A percentile compares a stretch with the other conserved stretches of the same genome.
These are phyloP conservation scores for Drosophila tsacasi DNA, from an alignment of 1,140 invertebrate genomes.

Conservation along the genomic window DNA sequence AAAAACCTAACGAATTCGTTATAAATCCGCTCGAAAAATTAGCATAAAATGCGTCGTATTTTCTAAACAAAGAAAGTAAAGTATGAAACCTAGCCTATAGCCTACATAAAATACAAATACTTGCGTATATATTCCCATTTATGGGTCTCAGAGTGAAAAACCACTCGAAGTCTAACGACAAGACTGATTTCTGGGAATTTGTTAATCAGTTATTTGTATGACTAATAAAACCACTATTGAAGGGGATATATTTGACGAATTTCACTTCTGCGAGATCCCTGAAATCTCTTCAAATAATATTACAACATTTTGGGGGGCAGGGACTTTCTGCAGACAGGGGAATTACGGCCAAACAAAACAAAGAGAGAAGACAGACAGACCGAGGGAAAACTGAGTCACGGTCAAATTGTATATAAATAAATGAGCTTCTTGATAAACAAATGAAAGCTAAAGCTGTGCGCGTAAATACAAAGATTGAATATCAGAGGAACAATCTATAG, in stretches of 20 bases:
- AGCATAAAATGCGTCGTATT: slow-evolving; percentile 16
- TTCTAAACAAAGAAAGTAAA: not conserved
- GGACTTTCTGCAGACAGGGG: not conserved
- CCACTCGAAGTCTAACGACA: not conserved
- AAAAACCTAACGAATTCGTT: not conserved
- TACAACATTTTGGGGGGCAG: slow-evolving; percentile 15
- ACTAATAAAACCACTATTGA: not conserved
- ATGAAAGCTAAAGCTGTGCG: slow-evolving; percentile 21
- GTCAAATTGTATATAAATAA: slow-evolving; percentile 58
- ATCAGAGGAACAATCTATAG: slow-evolving; percentile 13
- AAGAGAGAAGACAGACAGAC: slow-evolving; percentile 17
- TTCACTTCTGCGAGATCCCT: not conserved
- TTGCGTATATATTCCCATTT: not conserved
- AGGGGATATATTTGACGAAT: not conserved
- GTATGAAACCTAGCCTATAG: not conserved
- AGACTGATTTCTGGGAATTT: slow-evolving; percentile 17
- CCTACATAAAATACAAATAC: not conserved
- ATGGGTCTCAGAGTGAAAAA: slow-evolving; percentile 6
- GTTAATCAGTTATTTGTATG: slow-evolving; percentile 7
- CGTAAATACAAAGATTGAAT: slow-evolving; percentile 29
- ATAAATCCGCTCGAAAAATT: not conserved
- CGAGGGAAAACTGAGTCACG: slow-evolving; percentile 64
- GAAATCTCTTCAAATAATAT: slow-evolving; percentile 15
- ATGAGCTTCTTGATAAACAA: slow-evolving; percentile 41
- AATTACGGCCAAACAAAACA: slow-evolving; percentile 23